These are phyloP conservation scores for Ictalurus furcatus DNA, from an alignment of 2,113 vertebrate genomes.

Conservation along the genomic window DNA sequence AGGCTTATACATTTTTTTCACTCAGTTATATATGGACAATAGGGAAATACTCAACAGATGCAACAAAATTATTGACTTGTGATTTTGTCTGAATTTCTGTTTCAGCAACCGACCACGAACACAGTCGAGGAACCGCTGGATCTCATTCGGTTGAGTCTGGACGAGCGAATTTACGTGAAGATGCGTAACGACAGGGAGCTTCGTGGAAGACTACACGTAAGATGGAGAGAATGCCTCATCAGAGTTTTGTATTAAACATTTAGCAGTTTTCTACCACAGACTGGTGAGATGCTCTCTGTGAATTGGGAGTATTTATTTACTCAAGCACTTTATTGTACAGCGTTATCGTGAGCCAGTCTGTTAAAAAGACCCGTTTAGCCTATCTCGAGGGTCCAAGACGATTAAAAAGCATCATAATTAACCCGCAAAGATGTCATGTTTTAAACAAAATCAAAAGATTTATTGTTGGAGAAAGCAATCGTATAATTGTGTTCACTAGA, in stretches of 20 bases:
- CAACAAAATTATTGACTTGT: not conserved
- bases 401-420: not conserved
- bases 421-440: not conserved
- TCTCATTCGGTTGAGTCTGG: constrained; percentile 93
- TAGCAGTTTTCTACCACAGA: not conserved
- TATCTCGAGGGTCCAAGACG: not conserved
- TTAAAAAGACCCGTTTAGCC: not conserved
- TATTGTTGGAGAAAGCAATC: too few species aligned
- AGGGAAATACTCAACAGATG: not conserved
- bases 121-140: constrained; percentile 96
- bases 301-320: not conserved
- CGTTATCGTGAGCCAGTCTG: not conserved
- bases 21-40: too few species aligned
- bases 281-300: not conserved
- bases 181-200: constrained; percentile 98
- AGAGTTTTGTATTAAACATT: not conserved
- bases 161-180: constrained; percentile 97
- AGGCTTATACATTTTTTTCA: too few species aligned
- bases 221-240: constrained; percentile 42
- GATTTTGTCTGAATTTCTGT: not conserved
- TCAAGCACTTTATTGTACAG: not conserved
- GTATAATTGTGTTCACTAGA: too few species aligned
- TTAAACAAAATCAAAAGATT: not conserved
- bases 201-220: constrained; percentile 90
- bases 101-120: constrained; percentile 88